A percentile compares a stretch with the other conserved stretches of the same genome.
Evolutionary conservation across 2,888 invertebrate species (phyloP).

Genomic region (Tyria jacobaeae): DNA sequence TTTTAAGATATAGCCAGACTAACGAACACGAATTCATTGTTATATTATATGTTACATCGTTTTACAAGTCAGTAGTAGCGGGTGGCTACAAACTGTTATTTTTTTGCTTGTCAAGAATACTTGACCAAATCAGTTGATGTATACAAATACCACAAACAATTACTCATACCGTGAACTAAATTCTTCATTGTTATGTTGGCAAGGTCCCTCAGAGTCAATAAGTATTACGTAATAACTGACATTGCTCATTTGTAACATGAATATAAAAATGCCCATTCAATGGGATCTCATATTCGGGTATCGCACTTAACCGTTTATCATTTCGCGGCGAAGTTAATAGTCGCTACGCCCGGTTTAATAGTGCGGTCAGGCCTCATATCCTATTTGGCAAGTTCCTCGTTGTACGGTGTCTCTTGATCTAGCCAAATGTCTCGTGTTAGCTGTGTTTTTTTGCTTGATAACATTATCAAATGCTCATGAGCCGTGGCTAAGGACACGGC

Average conservation of each 20-base stretch:
- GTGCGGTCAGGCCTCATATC: not conserved
- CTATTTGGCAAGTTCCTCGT: not conserved
- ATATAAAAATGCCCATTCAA: no score
- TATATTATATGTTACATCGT: no score
- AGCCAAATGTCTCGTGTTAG: not conserved
- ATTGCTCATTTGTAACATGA: slow-evolving; percentile 27
- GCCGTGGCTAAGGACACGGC: not conserved
- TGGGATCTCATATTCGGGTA: no score
- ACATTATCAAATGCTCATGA: not conserved
- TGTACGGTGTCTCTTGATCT: not conserved
- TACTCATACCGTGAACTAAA: slow-evolving; percentile 21
- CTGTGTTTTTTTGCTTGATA: not conserved
- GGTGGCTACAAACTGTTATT: not conserved
- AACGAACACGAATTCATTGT: no score
- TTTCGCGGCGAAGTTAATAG: not conserved
- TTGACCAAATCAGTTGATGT: slow-evolving; percentile 2
- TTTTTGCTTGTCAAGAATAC: not conserved
- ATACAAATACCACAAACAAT: slow-evolving; percentile 2
- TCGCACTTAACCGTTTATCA: not conserved
- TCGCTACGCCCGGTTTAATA: not conserved
- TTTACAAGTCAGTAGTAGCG: not conserved
- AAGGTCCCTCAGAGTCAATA: slow-evolving; percentile 22
- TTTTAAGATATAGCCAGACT: no score
- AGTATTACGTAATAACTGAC: slow-evolving; percentile 24
- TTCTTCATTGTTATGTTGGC: slow-evolving; percentile 30